Evolutionary conservation across 2,888 invertebrate species (phyloP).

Genomic region (Bombylius discolor): DNA sequence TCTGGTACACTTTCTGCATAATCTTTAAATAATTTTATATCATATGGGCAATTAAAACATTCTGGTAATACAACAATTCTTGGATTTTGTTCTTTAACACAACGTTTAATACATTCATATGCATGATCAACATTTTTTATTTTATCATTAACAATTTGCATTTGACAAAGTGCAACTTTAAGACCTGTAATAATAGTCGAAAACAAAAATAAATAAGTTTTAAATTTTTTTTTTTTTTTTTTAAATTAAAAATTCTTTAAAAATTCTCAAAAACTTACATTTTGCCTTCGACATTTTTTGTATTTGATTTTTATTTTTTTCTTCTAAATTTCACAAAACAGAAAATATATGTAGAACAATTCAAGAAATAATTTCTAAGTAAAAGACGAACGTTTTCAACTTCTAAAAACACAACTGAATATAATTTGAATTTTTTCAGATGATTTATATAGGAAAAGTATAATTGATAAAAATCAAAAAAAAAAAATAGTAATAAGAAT

Average conservation of each 20-base stretch:
- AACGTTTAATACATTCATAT: conserved; percentile 51
- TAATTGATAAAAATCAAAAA: too few relatives aligned
- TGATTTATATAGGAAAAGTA: too few relatives aligned
- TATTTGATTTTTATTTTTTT: too few relatives aligned
- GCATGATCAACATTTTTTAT: conserved; percentile 57
- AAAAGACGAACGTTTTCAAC: too few relatives aligned
- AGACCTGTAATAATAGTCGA: conserved; percentile 1
- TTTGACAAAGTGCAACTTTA: conserved; percentile 61
- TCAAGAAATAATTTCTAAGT: too few relatives aligned
- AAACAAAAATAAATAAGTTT: not conserved
- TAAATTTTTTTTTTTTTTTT: too few relatives aligned
- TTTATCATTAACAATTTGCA: conserved; percentile 59
- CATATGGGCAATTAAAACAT: conserved; percentile 92
- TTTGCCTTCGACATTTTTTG: not conserved
- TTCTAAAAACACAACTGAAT: too few relatives aligned
- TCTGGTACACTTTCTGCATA: conserved; percentile 78
- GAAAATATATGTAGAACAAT: too few relatives aligned
- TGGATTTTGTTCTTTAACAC: conserved; percentile 45
- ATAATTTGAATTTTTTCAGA: too few relatives aligned
- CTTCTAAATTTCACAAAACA: too few relatives aligned
- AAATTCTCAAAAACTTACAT: not conserved
- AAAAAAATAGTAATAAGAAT: too few relatives aligned
- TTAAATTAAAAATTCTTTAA: too few relatives aligned
- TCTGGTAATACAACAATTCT: conserved; percentile 61
- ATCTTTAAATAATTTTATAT: conserved; percentile 59